phyloP scores from a whole-genome alignment of 2,888 invertebrate species.

The Brenthis ino region DNA sequence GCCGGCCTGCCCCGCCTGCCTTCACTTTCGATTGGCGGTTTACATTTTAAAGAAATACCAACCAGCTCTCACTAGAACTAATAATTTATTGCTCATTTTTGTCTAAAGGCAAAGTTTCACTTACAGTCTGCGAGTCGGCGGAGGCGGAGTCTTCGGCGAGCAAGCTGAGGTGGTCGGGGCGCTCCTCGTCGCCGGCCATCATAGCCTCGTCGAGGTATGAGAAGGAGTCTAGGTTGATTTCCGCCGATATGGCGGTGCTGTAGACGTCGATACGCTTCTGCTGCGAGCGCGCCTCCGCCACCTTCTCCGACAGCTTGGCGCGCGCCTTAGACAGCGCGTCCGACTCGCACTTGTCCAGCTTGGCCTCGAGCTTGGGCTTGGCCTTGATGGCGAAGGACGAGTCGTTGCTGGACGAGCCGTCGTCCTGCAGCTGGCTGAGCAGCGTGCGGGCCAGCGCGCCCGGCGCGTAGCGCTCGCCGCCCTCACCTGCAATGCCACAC shows the following conservation, averaged over 20 bases:
- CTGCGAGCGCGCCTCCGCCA: conserved; percentile 68
- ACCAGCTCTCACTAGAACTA: conserved; percentile 40
- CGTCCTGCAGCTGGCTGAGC: conserved; percentile 76
- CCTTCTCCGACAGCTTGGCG: conserved; percentile 72
- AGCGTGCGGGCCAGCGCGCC: conserved; percentile 23
- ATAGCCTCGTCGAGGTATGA: conserved; percentile 77
- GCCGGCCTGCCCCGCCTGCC: conserved; percentile 18
- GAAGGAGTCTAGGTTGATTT: conserved; percentile 79
- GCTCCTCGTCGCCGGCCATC: conserved; percentile 68
- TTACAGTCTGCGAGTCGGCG: conserved; percentile 60
- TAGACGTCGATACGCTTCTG: conserved; percentile 79
- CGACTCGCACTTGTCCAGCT: conserved; percentile 62
- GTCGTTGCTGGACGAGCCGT: conserved; percentile 79
- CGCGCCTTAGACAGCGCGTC: conserved; percentile 73
- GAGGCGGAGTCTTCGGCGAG: conserved; percentile 39
- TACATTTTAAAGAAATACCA: conserved; percentile 53
- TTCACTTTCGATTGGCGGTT: conserved; percentile 42
- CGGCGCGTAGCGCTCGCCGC: conserved; percentile 7
- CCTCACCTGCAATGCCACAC: conserved; percentile 3
- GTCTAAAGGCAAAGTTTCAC: conserved; percentile 67
- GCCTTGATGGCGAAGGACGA: conserved; percentile 73
- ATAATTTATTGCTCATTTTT: conserved; percentile 65
- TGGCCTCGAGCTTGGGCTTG: conserved; percentile 57
- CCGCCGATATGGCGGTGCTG: conserved; percentile 78
- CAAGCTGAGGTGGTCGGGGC: conserved; percentile 36